Percentiles rank a stretch among this genome's conserved stretches.
Conservation (phyloP, 2,888 invertebrate species). For the Matsumyia berberina region DNA sequence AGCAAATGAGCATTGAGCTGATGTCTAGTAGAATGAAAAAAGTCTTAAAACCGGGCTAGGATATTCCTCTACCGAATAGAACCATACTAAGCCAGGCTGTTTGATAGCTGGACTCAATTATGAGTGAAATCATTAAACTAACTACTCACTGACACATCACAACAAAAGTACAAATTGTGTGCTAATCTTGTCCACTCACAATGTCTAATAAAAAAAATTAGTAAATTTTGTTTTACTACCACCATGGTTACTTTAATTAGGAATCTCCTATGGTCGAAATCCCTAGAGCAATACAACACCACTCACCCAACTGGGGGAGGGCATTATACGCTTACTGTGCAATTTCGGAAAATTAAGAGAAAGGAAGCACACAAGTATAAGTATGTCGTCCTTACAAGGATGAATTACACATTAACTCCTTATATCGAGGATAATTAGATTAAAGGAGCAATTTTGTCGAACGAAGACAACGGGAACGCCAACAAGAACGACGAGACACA, state of each 20-base stretch:
- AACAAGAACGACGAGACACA: constrained; percentile 31
- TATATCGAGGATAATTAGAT: constrained; percentile 76
- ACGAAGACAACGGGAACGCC: constrained; percentile 8
- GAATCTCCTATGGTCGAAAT: constrained; percentile 46
- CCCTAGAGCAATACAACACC: constrained; percentile 11
- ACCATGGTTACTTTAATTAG: constrained; percentile 63
- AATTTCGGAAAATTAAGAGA: constrained; percentile 61
- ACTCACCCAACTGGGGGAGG: constrained; percentile 23
- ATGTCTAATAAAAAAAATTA: constrained; percentile 65
- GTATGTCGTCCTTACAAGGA: constrained; percentile 74
- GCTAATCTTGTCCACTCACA: constrained; percentile 53
- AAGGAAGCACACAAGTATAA: constrained; percentile 47
- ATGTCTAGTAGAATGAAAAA: too few relatives aligned
- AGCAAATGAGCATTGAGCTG: too few relatives aligned
- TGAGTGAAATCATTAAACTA: constrained; percentile 14
- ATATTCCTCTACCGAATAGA: too few relatives aligned
- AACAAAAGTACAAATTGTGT: constrained; percentile 41
- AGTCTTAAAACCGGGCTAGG: too few relatives aligned
- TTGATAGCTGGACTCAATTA: neutral
- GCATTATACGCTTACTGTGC: constrained; percentile 53
- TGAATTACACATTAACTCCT: constrained; percentile 76
- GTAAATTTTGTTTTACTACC: constrained; percentile 62
- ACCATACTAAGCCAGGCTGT: neutral
- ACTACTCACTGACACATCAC: constrained; percentile 11
- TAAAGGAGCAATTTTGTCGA: constrained; percentile 74